A percentile compares a stretch with the other conserved stretches of the same genome.
Conservation (phyloP, 2,797 vertebrate species). For the Chiloscyllium punctatum region DNA sequence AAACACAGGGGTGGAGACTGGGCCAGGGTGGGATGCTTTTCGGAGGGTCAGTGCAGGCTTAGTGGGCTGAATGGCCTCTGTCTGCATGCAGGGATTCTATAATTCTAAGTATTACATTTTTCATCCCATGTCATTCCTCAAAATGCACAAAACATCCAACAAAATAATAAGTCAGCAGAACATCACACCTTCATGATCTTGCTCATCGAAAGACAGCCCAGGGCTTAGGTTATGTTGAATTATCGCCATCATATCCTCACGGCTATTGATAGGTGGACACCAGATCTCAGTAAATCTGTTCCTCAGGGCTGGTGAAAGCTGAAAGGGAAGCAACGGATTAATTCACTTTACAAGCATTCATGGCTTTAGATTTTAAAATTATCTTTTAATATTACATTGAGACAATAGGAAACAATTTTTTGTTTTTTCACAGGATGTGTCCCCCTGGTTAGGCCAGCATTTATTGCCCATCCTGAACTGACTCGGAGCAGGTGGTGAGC, state of each 20-base stretch:
- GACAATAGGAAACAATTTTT: too few species aligned
- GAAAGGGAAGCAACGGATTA: constrained; percentile 39
- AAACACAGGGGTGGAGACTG: too few species aligned
- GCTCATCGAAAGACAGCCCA: constrained; percentile 62
- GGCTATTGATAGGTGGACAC: constrained; percentile 82
- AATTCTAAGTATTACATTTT: background rate
- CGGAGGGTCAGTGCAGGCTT: too few species aligned
- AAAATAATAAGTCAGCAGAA: background rate
- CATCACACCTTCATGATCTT: constrained; percentile 57
- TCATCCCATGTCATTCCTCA: background rate
- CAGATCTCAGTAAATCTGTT: constrained; percentile 98
- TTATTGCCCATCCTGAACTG: too few species aligned
- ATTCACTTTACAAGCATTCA: background rate
- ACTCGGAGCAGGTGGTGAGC: too few species aligned
- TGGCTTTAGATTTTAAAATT: background rate
- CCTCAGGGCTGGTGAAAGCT: constrained; percentile 91
- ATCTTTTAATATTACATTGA: background rate
- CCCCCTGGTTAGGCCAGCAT: too few species aligned
- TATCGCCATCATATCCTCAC: constrained; percentile 77
- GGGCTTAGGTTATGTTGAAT: constrained; percentile 78
- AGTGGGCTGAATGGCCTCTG: too few species aligned
- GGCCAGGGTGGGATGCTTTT: too few species aligned
- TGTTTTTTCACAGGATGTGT: too few species aligned
- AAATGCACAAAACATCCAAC: background rate
- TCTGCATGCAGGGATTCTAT: too few species aligned